Conservation (phyloP, 2,888 invertebrate genomes). For the Acanthosoma haemorrhoidale region DNA sequence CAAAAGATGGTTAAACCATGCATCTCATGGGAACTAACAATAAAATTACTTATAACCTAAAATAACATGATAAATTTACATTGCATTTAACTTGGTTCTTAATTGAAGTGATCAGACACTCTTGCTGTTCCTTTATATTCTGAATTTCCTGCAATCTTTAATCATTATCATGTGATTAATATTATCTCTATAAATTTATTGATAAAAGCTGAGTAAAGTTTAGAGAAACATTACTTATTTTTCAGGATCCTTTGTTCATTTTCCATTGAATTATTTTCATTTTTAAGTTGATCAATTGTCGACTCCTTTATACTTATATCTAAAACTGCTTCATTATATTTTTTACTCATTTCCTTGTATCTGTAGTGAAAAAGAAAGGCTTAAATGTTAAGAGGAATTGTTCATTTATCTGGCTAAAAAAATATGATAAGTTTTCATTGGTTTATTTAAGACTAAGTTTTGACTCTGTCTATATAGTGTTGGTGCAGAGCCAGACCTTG, state of each 20-base stretch:
- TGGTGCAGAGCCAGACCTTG: too few species aligned
- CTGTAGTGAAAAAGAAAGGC: neutral
- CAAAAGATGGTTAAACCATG: too few species aligned
- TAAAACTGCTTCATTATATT: neutral
- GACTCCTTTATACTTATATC: neutral
- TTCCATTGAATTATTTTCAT: neutral
- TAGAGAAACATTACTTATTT: neutral
- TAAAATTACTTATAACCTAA: neutral
- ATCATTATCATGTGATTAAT: neutral
- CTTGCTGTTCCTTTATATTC: neutral
- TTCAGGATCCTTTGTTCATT: neutral
- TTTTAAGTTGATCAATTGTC: neutral
- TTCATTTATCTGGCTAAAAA: too few species aligned
- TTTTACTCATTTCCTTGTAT: neutral
- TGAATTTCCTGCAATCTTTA: neutral
- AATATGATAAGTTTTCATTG: too few species aligned
- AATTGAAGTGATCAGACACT: neutral
- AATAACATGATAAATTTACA: neutral
- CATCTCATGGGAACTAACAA: too few species aligned
- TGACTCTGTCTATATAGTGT: too few species aligned
- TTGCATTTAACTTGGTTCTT: neutral
- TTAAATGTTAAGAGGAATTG: neutral
- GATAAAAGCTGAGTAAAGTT: neutral
- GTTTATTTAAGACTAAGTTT: too few species aligned
- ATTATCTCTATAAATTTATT: neutral